These are phyloP conservation scores for Synanthedon andrenaeformis DNA, from an alignment of 2,888 invertebrate genomes.

Conservation along the genomic window DNA sequence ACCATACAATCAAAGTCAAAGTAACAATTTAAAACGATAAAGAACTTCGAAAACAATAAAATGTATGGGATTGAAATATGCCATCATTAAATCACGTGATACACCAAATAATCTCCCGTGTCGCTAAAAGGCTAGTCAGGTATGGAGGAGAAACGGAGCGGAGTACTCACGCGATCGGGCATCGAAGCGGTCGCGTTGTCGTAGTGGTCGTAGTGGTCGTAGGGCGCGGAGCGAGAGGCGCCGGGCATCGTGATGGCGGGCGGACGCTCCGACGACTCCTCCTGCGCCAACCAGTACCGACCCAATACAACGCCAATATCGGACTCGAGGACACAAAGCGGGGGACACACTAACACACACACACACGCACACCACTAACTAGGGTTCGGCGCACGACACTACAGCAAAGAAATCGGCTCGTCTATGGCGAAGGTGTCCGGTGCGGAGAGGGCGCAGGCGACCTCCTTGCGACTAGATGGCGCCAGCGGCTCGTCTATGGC, in stretches of 20 bases:
- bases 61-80: no score
- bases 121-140: no score
- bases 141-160: no score
- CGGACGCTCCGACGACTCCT: constrained; percentile 14
- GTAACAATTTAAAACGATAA: no score
- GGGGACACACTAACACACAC: background rate
- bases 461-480: constrained; percentile 3
- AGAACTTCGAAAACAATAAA: no score
- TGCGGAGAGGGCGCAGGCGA: constrained; percentile 34
- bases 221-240: constrained; percentile 11
- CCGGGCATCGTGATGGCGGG: constrained; percentile 55
- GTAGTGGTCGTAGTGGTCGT: constrained; percentile 17
- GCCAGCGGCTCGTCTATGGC: constrained; percentile 66
- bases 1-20: no score
- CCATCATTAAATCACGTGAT: no score
- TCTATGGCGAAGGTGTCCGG: constrained; percentile 71
- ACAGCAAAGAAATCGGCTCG: constrained; percentile 49
- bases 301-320: background rate
- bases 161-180: background rate
- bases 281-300: constrained; percentile 3
- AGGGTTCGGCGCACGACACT: constrained; percentile 5
- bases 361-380: background rate
- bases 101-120: no score
- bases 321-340: background rate
- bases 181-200: constrained; percentile 20